Evolutionary conservation across 1,140 invertebrate genomes (phyloP).

Genomic region (Coenobita brevimanus): DNA sequence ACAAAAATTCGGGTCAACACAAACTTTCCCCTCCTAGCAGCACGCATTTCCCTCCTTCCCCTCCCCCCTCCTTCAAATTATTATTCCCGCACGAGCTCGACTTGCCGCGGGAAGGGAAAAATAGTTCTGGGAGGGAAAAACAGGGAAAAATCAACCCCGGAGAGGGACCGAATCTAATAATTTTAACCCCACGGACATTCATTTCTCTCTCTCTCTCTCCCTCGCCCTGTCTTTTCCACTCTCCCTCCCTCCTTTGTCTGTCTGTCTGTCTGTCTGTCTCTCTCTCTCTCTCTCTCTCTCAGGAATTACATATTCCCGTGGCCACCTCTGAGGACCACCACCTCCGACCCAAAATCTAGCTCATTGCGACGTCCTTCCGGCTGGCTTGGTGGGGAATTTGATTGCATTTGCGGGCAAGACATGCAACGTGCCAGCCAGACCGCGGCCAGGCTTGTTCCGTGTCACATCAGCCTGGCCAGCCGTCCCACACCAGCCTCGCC

Average conservation of each 20-base stretch:
- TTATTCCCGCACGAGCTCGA: no score
- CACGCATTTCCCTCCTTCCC: neutral
- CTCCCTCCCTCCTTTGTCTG: no score
- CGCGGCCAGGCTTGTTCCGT: constrained; percentile 60
- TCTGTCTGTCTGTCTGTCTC: no score
- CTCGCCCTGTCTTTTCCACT: constrained; percentile 1
- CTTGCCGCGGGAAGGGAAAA: no score
- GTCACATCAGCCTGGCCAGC: constrained; percentile 60
- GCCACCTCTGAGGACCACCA: constrained; percentile 44
- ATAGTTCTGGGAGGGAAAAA: no score
- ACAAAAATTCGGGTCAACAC: no score
- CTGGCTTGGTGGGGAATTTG: constrained; percentile 55
- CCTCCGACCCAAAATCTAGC: constrained; percentile 64
- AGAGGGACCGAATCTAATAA: neutral
- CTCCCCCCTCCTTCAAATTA: neutral
- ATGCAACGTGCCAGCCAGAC: constrained; percentile 58
- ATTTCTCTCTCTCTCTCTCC: neutral
- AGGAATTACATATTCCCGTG: constrained; percentile 56
- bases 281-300: neutral
- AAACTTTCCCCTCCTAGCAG: neutral
- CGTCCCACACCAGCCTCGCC: constrained; percentile 56
- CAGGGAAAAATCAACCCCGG: no score
- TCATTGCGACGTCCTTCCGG: constrained; percentile 60
- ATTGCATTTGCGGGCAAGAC: constrained; percentile 65
- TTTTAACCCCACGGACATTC: neutral